phyloP scores from a whole-genome alignment of 2,797 vertebrate genomes.

The Threskiornis aethiopicus region DNA sequence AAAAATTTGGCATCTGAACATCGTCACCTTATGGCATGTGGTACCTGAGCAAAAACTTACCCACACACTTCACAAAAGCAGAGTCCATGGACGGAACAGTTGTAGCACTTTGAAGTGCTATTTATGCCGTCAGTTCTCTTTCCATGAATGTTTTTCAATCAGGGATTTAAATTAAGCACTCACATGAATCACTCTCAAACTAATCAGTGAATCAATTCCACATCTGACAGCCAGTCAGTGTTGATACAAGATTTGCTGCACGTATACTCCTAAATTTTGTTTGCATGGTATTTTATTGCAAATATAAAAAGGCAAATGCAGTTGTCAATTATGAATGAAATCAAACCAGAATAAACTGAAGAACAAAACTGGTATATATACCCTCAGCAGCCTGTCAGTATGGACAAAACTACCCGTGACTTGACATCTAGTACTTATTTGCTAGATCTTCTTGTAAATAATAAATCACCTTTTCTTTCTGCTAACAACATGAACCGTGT shows the following conservation, averaged over 20 bases:
- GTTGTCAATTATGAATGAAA: constrained; percentile 15
- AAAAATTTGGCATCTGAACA: not conserved
- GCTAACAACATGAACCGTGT: not conserved
- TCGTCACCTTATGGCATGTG: not conserved
- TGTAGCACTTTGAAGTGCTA: not conserved
- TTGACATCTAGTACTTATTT: not conserved
- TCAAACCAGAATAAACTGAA: not conserved
- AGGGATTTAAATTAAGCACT: constrained; percentile 9
- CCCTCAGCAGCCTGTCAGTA: not conserved
- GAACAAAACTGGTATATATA: not conserved
- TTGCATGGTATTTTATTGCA: constrained; percentile 3
- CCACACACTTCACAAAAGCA: not conserved
- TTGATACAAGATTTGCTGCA: not conserved
- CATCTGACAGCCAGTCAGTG: not conserved
- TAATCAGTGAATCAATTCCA: not conserved
- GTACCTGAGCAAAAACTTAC: not conserved
- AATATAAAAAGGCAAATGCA: constrained; percentile 12
- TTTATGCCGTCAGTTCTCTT: not conserved
- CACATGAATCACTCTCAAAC: not conserved
- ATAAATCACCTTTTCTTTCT: not conserved
- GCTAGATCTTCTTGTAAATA: not conserved
- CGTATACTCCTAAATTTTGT: not conserved
- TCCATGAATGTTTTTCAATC: not conserved
- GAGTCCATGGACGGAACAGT: not conserved
- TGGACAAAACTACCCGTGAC: not conserved